These are phyloP conservation scores for Chromoteleia sp. DNA, from an alignment of 2,888 invertebrate species.

Conservation along the genomic window DNA sequence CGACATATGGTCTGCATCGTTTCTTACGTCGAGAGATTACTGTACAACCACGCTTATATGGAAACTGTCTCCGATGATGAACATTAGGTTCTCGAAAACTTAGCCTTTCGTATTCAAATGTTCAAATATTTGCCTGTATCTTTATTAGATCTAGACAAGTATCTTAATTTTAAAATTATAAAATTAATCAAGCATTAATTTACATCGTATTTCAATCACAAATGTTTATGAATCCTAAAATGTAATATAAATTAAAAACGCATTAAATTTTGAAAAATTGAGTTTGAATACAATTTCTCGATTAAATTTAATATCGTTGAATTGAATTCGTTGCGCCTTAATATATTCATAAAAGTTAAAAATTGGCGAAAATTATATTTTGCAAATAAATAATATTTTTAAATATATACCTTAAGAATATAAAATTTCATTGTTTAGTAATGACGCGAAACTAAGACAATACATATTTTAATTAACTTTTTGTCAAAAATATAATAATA, in stretches of 20 bases:
- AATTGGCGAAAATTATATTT: not conserved
- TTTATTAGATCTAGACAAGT: no score
- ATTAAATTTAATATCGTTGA: no score
- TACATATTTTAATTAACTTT: conserved; percentile 53
- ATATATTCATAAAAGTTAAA: not conserved
- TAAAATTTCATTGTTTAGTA: not conserved
- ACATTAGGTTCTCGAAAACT: conserved; percentile 19
- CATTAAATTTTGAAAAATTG: no score
- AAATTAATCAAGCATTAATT: no score
- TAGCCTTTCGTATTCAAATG: conserved; percentile 8
- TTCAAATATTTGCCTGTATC: not conserved
- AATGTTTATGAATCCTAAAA: not conserved
- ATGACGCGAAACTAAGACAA: not conserved
- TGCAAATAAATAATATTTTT: not conserved
- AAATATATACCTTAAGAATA: not conserved
- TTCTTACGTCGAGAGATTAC: conserved; percentile 58
- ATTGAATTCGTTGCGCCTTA: no score
- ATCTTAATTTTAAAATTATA: no score
- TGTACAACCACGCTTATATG: conserved; percentile 60
- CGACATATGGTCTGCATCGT: conserved; percentile 65
- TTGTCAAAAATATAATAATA: conserved; percentile 39
- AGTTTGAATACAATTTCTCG: no score
- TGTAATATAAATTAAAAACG: no score
- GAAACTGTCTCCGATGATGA: conserved; percentile 58
- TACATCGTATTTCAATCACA: no score